These are phyloP conservation scores for Microtus oregoni DNA, from an alignment of 2,113 vertebrate genomes.

Conservation along the genomic window DNA sequence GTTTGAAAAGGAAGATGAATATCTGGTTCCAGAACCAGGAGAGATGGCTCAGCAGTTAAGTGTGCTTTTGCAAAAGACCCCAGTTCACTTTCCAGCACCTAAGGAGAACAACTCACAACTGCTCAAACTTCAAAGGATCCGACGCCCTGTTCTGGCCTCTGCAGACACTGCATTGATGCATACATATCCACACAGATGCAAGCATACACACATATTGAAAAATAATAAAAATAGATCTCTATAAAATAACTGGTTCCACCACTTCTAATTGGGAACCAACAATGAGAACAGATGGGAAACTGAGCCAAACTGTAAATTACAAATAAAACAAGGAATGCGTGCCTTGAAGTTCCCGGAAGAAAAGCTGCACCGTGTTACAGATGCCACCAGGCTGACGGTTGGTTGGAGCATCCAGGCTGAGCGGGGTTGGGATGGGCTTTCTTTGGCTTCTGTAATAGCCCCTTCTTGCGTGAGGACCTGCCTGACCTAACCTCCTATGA, in stretches of 20 bases:
- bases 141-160: background rate
- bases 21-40: background rate
- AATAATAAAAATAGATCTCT: background rate
- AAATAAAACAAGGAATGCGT: background rate
- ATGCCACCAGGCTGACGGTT: background rate
- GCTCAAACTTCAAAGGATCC: background rate
- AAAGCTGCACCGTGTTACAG: background rate
- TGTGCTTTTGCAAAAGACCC: background rate
- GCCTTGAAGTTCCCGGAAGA: background rate
- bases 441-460: background rate
- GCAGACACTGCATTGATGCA: background rate
- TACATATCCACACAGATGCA: background rate
- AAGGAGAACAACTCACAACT: background rate
- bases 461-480: background rate
- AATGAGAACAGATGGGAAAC: background rate
- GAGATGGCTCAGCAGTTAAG: background rate
- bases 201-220: background rate
- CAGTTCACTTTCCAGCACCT: background rate
- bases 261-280: background rate
- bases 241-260: background rate
- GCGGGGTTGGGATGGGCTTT: too few species aligned
- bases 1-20: background rate
- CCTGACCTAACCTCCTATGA: background rate
- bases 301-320: background rate
- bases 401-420: background rate